phyloP scores from a whole-genome alignment of 2,888 invertebrate species.

The Rhyacophila evoluta region DNA sequence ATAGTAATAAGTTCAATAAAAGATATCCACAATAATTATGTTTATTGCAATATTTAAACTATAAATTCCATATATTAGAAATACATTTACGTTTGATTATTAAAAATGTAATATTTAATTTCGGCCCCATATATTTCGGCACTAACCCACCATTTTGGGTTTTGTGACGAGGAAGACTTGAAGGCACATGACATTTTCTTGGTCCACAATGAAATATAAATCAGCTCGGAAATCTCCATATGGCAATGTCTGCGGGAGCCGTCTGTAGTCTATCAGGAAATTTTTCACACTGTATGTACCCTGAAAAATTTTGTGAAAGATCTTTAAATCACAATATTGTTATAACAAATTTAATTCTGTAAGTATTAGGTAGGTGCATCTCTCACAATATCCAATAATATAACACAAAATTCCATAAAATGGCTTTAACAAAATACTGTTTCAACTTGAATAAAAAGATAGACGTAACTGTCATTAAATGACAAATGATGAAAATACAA shows the following conservation, averaged over 20 bases:
- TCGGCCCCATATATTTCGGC: not conserved
- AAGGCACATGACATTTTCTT: conserved; percentile 56
- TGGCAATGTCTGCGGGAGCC: conserved; percentile 58
- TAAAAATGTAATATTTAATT: not conserved
- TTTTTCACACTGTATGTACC: conserved; percentile 56
- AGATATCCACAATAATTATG: not conserved
- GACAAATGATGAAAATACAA: too few relatives aligned
- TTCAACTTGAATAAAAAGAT: too few relatives aligned
- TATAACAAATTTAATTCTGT: too few relatives aligned
- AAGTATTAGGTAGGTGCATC: too few relatives aligned
- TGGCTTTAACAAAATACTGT: too few relatives aligned
- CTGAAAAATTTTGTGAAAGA: too few relatives aligned
- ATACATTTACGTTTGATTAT: not conserved
- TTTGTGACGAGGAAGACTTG: conserved; percentile 44
- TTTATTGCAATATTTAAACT: not conserved
- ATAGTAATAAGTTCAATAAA: too few relatives aligned
- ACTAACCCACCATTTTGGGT: conserved; percentile 36
- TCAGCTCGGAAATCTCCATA: conserved; percentile 59
- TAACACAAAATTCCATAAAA: too few relatives aligned
- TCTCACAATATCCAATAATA: too few relatives aligned
- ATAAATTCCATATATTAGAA: not conserved
- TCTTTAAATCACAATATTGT: too few relatives aligned
- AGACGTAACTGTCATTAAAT: too few relatives aligned
- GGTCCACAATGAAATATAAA: conserved; percentile 55
- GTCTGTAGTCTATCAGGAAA: conserved; percentile 59